phyloP scores from a whole-genome alignment of 2,888 invertebrate genomes.

The Cataglyphis albicans region DNA sequence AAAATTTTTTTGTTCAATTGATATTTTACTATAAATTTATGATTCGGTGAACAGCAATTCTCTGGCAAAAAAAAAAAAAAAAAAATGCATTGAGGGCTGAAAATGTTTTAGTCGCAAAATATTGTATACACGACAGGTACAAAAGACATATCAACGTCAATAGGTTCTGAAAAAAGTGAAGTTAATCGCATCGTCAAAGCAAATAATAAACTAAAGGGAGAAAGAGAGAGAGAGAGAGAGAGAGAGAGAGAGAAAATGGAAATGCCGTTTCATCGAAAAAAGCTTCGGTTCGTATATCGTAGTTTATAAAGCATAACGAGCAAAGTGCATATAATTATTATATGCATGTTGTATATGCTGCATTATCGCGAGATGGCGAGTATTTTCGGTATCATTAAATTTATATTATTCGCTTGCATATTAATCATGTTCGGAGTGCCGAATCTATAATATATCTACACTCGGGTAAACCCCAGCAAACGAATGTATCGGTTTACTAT shows the following conservation, averaged over 20 bases:
- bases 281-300: not conserved
- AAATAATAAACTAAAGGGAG: constrained; percentile 3
- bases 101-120: constrained; percentile 30
- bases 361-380: constrained; percentile 39
- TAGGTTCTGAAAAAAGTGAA: constrained; percentile 24
- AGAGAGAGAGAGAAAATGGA: not conserved
- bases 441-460: constrained; percentile 15
- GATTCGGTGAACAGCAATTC: not conserved
- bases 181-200: constrained; percentile 29
- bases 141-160: constrained; percentile 17
- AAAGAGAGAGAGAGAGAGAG: too few species aligned
- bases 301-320: constrained; percentile 26
- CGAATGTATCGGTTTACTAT: constrained; percentile 20
- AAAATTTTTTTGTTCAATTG: not conserved
- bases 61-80: not conserved
- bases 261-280: constrained; percentile 21
- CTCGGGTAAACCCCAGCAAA: constrained; percentile 19
- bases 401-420: constrained; percentile 51
- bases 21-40: not conserved
- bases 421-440: constrained; percentile 28
- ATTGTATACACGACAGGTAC: constrained; percentile 13
- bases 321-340: constrained; percentile 37
- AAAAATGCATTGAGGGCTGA: not conserved
- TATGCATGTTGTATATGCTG: constrained; percentile 40
- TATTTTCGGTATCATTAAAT: constrained; percentile 56